Evolutionary conservation across 2,888 invertebrate genomes (phyloP).

Genomic region (Palloptera scutellata): DNA sequence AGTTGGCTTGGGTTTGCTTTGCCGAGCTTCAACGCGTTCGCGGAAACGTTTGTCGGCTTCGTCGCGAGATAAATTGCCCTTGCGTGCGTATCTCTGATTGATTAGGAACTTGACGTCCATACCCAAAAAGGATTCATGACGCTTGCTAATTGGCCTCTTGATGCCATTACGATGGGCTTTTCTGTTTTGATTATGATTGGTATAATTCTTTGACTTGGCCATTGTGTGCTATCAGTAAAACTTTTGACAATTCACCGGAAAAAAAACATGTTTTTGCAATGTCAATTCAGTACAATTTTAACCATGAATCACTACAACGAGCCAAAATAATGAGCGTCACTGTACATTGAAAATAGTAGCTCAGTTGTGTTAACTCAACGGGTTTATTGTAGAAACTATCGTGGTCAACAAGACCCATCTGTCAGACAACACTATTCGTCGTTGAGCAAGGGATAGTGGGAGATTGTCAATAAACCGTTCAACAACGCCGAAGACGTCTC

Average conservation of each 20-base stretch:
- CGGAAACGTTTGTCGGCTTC: slow-evolving; percentile 77
- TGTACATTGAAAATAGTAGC: no score
- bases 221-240: slow-evolving; percentile 66
- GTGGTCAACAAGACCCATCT: no score
- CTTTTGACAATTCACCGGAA: slow-evolving; percentile 61
- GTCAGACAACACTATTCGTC: no score
- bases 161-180: slow-evolving; percentile 99
- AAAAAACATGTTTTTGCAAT: no score
- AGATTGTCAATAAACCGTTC: no score
- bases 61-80: slow-evolving; percentile 85
- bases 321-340: no score
- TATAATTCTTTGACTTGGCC: slow-evolving; percentile 99
- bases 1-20: slow-evolving; percentile 70
- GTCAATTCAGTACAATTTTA: no score
- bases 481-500: no score
- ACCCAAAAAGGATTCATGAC: slow-evolving; percentile 93
- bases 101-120: slow-evolving; percentile 97
- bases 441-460: no score
- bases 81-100: slow-evolving; percentile 94
- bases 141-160: slow-evolving; percentile 86
- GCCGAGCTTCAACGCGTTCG: slow-evolving; percentile 70
- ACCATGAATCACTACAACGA: no score
- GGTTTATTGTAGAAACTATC: no score
- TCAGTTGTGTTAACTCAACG: no score
- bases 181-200: slow-evolving; percentile 97